phyloP scores from a whole-genome alignment of 2,797 vertebrate genomes.

The Sebastes reedi region DNA sequence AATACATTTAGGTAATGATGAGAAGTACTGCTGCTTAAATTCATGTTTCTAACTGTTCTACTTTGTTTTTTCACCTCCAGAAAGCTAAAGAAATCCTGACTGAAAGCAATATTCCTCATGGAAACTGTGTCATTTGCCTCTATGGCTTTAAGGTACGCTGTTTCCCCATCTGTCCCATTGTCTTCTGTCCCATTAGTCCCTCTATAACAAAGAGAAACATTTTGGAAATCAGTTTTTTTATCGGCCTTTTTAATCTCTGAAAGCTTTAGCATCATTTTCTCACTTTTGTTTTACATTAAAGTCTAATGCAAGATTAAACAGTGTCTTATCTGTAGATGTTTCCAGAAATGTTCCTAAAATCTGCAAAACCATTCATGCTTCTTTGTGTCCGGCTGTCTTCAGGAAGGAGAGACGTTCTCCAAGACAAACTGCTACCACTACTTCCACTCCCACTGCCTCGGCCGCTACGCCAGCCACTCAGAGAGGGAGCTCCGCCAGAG shows the following conservation, averaged over 20 bases:
- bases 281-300: no score
- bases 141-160: slow-evolving; percentile 86
- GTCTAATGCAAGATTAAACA: not conserved
- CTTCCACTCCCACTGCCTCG: slow-evolving; percentile 95
- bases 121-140: slow-evolving; percentile 96
- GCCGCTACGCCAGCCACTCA: slow-evolving; percentile 90
- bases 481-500: slow-evolving; percentile 87
- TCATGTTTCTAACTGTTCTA: not conserved
- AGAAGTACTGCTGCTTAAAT: not conserved
- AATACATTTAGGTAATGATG: not conserved
- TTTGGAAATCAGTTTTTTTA: no score
- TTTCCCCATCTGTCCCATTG: not conserved
- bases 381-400: not conserved
- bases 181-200: not conserved
- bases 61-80: slow-evolving; percentile 43
- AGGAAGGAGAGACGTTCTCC: slow-evolving; percentile 91
- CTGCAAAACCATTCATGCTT: not conserved
- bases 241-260: no score
- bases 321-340: not conserved
- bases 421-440: slow-evolving; percentile 96
- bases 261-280: no score
- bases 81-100: slow-evolving; percentile 89
- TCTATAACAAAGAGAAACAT: no score
- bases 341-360: not conserved
- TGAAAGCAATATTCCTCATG: slow-evolving; percentile 95